These are phyloP conservation scores for Malaclemys terrapin DNA, from an alignment of 2,113 vertebrate species.

Conservation along the genomic window DNA sequence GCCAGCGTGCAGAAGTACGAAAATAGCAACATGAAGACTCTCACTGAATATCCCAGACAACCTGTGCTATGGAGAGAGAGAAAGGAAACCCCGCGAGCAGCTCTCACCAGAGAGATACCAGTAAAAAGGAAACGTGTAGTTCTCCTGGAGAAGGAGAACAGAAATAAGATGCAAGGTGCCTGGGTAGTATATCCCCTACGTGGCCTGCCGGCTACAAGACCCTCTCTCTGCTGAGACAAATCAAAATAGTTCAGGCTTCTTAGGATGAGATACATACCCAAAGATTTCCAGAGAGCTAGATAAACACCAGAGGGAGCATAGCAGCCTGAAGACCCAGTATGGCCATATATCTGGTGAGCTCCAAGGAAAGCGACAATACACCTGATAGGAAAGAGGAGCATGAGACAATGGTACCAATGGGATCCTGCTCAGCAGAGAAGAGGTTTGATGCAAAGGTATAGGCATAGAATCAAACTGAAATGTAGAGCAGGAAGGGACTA, in stretches of 20 bases:
- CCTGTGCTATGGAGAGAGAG: background rate
- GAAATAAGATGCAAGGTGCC: slow-evolving; percentile 59
- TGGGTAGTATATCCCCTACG: slow-evolving; percentile 71
- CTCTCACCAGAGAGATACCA: slow-evolving; percentile 24
- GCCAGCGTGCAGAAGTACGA: background rate
- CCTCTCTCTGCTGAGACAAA: fast-evolving
- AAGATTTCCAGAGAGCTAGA: slow-evolving; percentile 63
- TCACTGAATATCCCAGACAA: background rate
- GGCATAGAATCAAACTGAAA: background rate
- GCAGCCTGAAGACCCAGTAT: background rate
- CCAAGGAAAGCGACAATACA: background rate
- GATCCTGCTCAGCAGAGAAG: background rate
- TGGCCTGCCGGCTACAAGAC: slow-evolving; percentile 24
- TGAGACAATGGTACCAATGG: background rate
- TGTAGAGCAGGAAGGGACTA: background rate
- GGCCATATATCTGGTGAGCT: background rate
- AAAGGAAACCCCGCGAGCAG: background rate
- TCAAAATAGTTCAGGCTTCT: background rate
- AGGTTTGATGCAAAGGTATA: too few relatives aligned
- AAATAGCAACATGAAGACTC: background rate
- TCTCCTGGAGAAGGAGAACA: slow-evolving; percentile 39
- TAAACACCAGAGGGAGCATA: slow-evolving; percentile 26
- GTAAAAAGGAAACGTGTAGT: slow-evolving; percentile 37
- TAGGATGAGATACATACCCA: slow-evolving; percentile 24
- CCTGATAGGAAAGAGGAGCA: background rate